These are phyloP conservation scores for Galagoides demidoff DNA, from an alignment of 2,797 vertebrate species.

Conservation along the genomic window DNA sequence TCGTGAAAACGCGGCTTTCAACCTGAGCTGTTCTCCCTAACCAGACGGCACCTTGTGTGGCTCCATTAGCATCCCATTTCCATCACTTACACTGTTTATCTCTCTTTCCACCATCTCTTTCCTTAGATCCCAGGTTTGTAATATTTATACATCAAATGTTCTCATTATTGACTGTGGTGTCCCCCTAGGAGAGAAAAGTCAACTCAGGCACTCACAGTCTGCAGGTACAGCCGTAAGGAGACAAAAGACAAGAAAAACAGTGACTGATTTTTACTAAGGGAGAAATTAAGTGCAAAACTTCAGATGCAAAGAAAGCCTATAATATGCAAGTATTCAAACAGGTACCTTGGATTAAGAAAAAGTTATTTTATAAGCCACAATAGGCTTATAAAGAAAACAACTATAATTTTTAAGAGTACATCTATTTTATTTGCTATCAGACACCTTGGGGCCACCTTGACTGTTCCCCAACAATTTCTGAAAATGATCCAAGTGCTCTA, in stretches of 20 bases:
- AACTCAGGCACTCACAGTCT: conserved; percentile 33
- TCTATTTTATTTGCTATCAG: conserved; percentile 67
- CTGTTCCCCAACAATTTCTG: conserved; percentile 56
- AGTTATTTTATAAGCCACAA: conserved; percentile 66
- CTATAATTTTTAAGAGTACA: conserved; percentile 42
- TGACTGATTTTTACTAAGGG: conserved; percentile 71
- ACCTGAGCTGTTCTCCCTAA: background rate
- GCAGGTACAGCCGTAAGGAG: conserved; percentile 68
- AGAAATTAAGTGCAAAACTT: conserved; percentile 74
- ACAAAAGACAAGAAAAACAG: conserved; percentile 44
- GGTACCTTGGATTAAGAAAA: conserved; percentile 61
- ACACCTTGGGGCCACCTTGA: conserved; percentile 54
- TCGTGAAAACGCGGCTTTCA: background rate
- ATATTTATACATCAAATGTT: conserved; percentile 75
- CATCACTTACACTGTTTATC: conserved; percentile 52
- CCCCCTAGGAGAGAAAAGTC: conserved; percentile 52
- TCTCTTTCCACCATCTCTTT: conserved; percentile 27
- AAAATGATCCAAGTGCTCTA: conserved; percentile 64
- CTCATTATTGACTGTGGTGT: conserved; percentile 69
- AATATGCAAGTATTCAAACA: conserved; percentile 32
- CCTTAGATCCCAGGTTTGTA: conserved; percentile 68
- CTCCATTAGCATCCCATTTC: background rate
- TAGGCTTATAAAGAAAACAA: conserved; percentile 61
- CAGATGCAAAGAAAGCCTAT: conserved; percentile 58
- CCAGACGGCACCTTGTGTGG: background rate